A percentile compares a stretch with the other conserved stretches of the same genome.
phyloP scores from a whole-genome alignment of 2,113 vertebrate genomes.

The Chamaea fasciata region DNA sequence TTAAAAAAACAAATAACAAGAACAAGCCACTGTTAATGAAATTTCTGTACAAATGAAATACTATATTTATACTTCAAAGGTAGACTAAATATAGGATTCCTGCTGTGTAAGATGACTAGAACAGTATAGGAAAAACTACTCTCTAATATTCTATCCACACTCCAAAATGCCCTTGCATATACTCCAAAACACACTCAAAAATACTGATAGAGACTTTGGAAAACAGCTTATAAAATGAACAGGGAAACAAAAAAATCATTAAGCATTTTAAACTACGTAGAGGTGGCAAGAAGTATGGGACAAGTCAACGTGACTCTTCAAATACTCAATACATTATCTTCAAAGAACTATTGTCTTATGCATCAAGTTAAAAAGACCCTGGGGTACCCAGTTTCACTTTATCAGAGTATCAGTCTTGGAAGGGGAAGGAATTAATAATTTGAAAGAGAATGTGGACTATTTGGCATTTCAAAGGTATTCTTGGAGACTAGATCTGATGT shows the following conservation, averaged over 20 bases:
- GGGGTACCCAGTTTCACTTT: neutral
- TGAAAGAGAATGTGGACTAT: neutral
- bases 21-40: neutral
- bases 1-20: neutral
- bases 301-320: neutral
- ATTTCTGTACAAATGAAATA: neutral
- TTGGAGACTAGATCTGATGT: neutral
- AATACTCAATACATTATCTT: neutral
- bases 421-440: neutral
- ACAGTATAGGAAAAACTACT: neutral
- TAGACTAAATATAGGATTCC: neutral
- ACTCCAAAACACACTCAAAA: neutral
- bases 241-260: neutral
- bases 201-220: neutral
- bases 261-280: neutral
- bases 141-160: neutral
- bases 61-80: neutral
- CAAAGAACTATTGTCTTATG: neutral
- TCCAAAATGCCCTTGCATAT: neutral
- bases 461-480: neutral
- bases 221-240: neutral
- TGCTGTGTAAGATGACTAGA: neutral
- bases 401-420: neutral
- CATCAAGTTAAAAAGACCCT: neutral
- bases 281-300: neutral